Evolutionary conservation across 2,113 vertebrate genomes (phyloP).

Genomic region (Dendropsophus ebraccatus): DNA sequence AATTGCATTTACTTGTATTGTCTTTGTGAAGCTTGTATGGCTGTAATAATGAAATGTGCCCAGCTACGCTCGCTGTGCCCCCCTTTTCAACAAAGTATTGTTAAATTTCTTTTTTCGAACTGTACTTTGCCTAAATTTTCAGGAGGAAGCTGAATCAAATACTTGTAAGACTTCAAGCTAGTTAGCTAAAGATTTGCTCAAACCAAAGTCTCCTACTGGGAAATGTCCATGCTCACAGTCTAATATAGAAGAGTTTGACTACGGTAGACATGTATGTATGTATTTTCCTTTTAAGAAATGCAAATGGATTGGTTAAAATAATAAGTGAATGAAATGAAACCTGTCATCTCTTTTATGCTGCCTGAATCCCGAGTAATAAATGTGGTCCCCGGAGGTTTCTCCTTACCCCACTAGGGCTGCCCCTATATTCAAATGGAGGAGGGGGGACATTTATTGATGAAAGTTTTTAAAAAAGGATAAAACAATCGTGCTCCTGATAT

Average conservation of each 20-base stretch:
- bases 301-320: too few species aligned
- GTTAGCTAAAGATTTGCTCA: not conserved
- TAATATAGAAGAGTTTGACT: not conserved
- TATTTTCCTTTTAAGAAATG: not conserved
- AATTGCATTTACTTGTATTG: constrained; percentile 52
- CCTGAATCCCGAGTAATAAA: too few species aligned
- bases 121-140: not conserved
- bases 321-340: too few species aligned
- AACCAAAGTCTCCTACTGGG: not conserved
- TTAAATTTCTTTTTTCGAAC: not conserved
- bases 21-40: constrained; percentile 30
- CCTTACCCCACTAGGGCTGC: too few species aligned
- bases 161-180: not conserved
- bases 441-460: too few species aligned
- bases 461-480: too few species aligned
- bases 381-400: too few species aligned
- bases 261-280: not conserved
- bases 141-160: not conserved
- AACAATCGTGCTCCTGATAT: too few species aligned
- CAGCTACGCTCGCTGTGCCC: not conserved
- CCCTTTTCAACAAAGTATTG: constrained; percentile 11
- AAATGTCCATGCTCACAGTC: not conserved
- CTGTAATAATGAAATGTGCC: not conserved
- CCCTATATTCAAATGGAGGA: too few species aligned
- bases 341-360: too few species aligned